These are phyloP conservation scores for Diachasma alloeum DNA, from an alignment of 1,140 invertebrate species.

Conservation along the genomic window DNA sequence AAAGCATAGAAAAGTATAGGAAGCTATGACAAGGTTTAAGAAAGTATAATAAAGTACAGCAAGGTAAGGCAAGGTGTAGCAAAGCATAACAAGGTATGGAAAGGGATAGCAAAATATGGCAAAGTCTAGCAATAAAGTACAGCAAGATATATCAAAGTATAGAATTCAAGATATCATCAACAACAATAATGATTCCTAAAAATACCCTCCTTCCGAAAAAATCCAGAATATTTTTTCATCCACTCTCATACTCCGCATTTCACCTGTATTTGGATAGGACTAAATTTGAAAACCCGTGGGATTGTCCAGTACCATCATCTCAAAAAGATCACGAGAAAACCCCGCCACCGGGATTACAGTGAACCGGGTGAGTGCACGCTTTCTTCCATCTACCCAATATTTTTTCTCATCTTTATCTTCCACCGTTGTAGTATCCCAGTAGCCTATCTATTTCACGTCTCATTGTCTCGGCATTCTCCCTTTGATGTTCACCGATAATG, in stretches of 20 bases:
- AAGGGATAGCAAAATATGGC: no score
- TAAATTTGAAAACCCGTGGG: background rate
- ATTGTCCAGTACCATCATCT: background rate
- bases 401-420: background rate
- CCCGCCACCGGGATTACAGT: background rate
- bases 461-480: background rate
- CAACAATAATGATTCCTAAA: no score
- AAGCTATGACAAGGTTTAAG: no score
- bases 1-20: no score
- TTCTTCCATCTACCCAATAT: background rate
- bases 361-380: background rate
- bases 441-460: constrained; percentile 4
- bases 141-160: no score
- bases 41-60: no score
- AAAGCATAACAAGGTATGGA: no score
- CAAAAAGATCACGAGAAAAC: background rate
- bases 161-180: no score
- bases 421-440: background rate
- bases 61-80: no score
- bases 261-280: constrained; percentile 12
- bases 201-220: no score
- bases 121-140: no score
- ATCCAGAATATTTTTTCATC: background rate
- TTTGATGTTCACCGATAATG: constrained; percentile 6
- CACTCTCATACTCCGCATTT: background rate